These are phyloP conservation scores for Papilio gigon DNA, from an alignment of 2,888 invertebrate species.

Conservation along the genomic window DNA sequence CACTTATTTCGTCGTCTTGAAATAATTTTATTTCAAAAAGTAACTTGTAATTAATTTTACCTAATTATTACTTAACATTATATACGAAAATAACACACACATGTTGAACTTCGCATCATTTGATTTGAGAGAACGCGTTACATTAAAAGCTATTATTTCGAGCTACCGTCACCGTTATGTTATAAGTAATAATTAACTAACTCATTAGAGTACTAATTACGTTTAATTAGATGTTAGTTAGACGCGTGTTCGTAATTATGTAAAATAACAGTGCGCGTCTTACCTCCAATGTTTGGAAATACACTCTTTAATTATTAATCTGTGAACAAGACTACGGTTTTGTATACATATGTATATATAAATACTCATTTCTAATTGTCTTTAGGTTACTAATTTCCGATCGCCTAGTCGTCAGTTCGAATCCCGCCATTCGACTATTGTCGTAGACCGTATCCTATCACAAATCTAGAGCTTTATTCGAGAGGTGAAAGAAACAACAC, in stretches of 20 bases:
- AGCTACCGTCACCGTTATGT: constrained; percentile 26
- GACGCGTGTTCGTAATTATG: constrained; percentile 33
- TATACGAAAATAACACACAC: not conserved
- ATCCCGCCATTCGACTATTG: too few species aligned
- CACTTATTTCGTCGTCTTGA: too few species aligned
- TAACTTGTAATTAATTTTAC: not conserved
- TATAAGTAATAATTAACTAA: constrained; percentile 37
- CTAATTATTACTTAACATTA: not conserved
- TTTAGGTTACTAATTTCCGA: too few species aligned
- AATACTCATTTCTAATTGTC: too few species aligned
- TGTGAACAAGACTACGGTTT: constrained; percentile 6
- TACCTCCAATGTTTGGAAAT: constrained; percentile 33
- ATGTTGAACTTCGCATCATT: constrained; percentile 19
- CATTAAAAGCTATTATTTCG: constrained; percentile 28
- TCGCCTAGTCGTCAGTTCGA: too few species aligned
- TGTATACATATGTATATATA: not conserved
- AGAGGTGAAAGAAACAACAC: too few species aligned
- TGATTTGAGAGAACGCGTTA: constrained; percentile 19
- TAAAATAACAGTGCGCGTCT: constrained; percentile 20
- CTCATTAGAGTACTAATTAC: constrained; percentile 40
- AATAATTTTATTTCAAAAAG: not conserved
- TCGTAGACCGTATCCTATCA: too few species aligned
- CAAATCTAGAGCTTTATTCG: too few species aligned
- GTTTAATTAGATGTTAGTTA: constrained; percentile 41
- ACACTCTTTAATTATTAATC: constrained; percentile 33